Base-by-base conservation (phyloP, 1,140 invertebrate species). In the Cotesia typhae region DNA sequence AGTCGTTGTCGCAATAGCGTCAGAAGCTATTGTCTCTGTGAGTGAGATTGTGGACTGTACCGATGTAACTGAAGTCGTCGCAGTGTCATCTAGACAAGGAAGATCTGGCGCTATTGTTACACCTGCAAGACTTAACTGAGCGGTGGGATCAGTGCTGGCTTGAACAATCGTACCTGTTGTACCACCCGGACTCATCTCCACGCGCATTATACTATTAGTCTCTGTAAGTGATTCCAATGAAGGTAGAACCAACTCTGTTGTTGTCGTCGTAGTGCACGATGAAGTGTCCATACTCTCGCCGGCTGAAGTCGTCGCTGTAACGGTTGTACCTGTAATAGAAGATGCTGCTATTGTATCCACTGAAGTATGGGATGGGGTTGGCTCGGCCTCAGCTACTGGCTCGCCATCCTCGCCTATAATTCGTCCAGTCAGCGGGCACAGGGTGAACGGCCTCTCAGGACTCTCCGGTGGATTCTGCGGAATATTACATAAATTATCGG, bases 391-490 rank as follows among this genome's bases (percentile, higher is more conserved):
- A 2, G 77, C 84, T 0, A 91, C 87, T 7, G 91, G 90, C 80
- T 92, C 91, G 7, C 90, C 91, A 82, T 92, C 91, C 0, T 91
- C 90, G 20, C 90, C 91, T n/a, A 93, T 88, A 14, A 92, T 88
- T 72, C 90, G 88, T 9, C 92, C 92, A 1, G 92, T 92, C 1
- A 88, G 76, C 6, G 92, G 92, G 79, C 91, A 92, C 53, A 94
- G 83, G 6, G 91, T 91, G 52, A 93, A 90, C 52, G 91, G 89
- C 37, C 90, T 85, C 4, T 91, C 89, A 37, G 92, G 92, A 81
- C 90, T 92, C 2, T 91, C 89, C 1, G 92, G 89, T 74, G 89
- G 88, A 0, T 77, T 36, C 4, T 76, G 71, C 3, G 80, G 67
- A 36, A 91, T 84, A 4, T 89, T 83, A 47, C 89, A 89, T n/a